Conservation (phyloP, 2,888 invertebrate genomes). For the Lamellibrachia columna region DNA sequence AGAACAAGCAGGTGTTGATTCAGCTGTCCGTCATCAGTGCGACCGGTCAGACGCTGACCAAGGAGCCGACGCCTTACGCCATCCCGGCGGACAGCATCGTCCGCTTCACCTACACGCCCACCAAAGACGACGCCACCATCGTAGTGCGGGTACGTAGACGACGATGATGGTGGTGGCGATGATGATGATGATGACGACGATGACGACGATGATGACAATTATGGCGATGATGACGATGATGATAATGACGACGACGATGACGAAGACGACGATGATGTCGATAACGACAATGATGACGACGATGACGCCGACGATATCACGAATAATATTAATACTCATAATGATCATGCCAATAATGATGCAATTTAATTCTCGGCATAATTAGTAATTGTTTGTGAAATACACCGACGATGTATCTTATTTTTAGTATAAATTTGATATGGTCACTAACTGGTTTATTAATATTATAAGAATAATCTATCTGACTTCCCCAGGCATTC, state of each 20-base stretch:
- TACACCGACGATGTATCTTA: too few species aligned
- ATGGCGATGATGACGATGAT: not conserved
- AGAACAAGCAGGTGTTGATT: conserved; percentile 39
- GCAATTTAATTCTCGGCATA: too few species aligned
- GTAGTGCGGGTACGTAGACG: conserved; percentile 28
- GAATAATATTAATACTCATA: not conserved
- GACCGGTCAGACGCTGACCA: conserved; percentile 27
- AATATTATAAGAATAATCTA: too few species aligned
- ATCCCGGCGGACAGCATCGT: conserved; percentile 42
- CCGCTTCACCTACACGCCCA: conserved; percentile 36
- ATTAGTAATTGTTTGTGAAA: too few species aligned
- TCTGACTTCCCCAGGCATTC: too few species aligned
- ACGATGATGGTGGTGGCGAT: conserved; percentile 16
- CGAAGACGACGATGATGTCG: not conserved
- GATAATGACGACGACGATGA: not conserved
- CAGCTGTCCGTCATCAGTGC: conserved; percentile 20
- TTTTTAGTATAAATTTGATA: too few species aligned
- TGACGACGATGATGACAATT: conserved; percentile 7
- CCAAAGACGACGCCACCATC: conserved; percentile 34
- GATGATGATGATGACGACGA: not conserved
- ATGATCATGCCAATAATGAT: not conserved
- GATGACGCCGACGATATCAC: not conserved
- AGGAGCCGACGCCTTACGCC: conserved; percentile 31
- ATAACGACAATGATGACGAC: not conserved
- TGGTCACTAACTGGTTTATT: too few species aligned